Conservation (phyloP, 2,113 vertebrate species). For the Lasiurus cinereus region DNA sequence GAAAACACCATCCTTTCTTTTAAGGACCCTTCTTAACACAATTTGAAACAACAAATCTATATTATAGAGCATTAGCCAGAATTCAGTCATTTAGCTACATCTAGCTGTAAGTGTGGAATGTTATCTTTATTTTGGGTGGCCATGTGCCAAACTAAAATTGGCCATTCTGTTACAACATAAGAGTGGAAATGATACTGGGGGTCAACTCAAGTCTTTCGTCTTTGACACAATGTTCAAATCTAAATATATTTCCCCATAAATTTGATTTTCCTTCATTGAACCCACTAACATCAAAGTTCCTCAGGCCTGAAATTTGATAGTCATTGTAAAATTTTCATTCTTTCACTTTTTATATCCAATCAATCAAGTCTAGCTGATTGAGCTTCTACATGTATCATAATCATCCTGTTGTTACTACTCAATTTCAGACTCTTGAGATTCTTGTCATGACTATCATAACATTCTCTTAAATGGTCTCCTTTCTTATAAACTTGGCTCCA, state of each 20-base stretch:
- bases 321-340: not conserved
- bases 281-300: not conserved
- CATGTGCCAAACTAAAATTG: not conserved
- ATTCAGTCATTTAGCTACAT: not conserved
- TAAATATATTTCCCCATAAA: not conserved
- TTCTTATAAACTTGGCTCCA: not conserved
- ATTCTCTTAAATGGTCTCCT: not conserved
- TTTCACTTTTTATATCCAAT: not conserved
- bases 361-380: not conserved
- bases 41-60: not conserved
- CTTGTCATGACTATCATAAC: not conserved
- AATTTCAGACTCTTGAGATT: not conserved
- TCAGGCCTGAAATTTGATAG: slow-evolving; percentile 5
- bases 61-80: not conserved
- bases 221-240: not conserved
- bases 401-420: not conserved
- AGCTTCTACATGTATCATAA: not conserved
- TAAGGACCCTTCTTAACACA: not conserved
- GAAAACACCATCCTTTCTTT: not conserved
- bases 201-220: not conserved
- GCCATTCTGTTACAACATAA: not conserved
- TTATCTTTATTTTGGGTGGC: not conserved
- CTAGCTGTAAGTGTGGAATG: not conserved
- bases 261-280: not conserved
- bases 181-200: not conserved